Conservation (phyloP, 2,888 invertebrate genomes). For the Anagyrus pseudococci region DNA sequence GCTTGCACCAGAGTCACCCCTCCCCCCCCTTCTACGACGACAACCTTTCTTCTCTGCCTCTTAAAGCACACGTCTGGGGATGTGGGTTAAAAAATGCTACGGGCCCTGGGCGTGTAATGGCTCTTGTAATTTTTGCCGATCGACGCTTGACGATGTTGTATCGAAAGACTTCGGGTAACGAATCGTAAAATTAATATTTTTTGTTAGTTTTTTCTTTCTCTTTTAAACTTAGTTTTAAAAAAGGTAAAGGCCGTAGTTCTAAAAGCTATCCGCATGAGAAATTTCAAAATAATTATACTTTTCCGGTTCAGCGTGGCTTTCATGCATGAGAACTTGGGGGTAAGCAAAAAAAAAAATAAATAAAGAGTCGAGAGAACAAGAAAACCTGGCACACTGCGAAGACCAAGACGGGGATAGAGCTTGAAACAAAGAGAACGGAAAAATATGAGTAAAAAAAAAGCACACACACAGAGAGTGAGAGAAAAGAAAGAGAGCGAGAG, state of each 20-base stretch:
- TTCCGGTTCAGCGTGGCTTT: conserved; percentile 15
- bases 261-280: conserved; percentile 7
- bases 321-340: neutral
- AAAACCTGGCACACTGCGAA: neutral
- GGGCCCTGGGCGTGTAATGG: neutral
- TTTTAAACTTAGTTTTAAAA: too few relatives aligned
- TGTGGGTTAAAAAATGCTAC: conserved; percentile 6
- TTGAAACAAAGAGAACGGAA: neutral
- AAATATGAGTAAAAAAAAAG: conserved; percentile 22
- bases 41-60: too few relatives aligned
- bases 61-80: conserved; percentile 1
- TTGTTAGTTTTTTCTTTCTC: too few relatives aligned
- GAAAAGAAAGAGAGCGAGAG: conserved; percentile 36
- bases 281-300: conserved; percentile 34
- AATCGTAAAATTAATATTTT: too few relatives aligned
- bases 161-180: too few relatives aligned
- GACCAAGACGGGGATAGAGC: neutral
- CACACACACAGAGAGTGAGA: conserved; percentile 38
- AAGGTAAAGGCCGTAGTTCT: neutral
- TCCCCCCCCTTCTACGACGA: too few relatives aligned
- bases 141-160: neutral
- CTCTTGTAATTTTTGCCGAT: neutral
- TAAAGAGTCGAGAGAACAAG: conserved; percentile 1
- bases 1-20: too few relatives aligned
- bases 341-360: neutral